Base-by-base conservation (phyloP, 1,140 invertebrate species). In the Amyelois transitella region DNA sequence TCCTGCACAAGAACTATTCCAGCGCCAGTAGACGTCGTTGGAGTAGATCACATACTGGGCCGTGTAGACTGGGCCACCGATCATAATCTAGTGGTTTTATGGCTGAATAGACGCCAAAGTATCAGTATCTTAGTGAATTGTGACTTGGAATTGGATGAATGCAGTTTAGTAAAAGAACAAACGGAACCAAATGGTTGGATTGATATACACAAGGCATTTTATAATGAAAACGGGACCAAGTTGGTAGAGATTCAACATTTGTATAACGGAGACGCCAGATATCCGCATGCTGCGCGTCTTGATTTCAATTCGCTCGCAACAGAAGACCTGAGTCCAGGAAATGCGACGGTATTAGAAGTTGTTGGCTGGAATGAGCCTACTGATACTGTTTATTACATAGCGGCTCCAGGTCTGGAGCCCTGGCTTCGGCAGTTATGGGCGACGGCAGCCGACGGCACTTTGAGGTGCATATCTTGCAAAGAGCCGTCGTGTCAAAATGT, bases 81-180 rank as follows among this genome's bases (percentile, higher is more conserved):
- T 28, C 81, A 91, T 12, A 90, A 93, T 22, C 71, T 97, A 6
- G 87, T 92, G 7, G 92, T 95, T 0, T 91, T 94, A 18, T 98
- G 96, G 95, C 91, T 96, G 81, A 97, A 97, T 69, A 90, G 97
- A 61, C 91, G 94, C 38, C 97, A 98, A 85, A 98, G 96, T 77
- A 73, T 90, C 32, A 90, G 90, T 55, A 80, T 90, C 25, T 87
- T 92, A 59, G 83, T 90, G 21, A 84, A 90, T 10, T 92, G 91
- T 64, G 83, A 90, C 53, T 71, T 91, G 25, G 69, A 75, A 54
- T 75, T 74, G 44, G 76, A 76, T 38, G 88, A 89, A 66, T 91
- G 90, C 62, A 85, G 73, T 21, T 78, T 85, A 20, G 57, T 86
- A 0, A 81, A 79, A 43, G 74, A 84, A 49, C 69, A 76, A 7